These are phyloP conservation scores for Rhinichthys osculus DNA, from an alignment of 2,797 vertebrate genomes.

Conservation along the genomic window DNA sequence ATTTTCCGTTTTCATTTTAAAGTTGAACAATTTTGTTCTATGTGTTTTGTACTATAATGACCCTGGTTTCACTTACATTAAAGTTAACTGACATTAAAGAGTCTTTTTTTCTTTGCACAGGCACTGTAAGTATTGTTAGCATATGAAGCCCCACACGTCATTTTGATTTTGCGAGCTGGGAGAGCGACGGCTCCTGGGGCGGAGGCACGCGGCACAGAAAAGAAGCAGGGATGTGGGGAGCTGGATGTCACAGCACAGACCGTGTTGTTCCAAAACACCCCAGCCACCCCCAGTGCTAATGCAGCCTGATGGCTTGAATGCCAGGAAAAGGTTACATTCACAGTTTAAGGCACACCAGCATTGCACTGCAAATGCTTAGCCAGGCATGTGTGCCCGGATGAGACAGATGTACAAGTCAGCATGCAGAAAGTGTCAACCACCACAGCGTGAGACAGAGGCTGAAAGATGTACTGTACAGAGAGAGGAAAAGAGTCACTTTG, in stretches of 20 bases:
- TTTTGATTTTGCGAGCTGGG: slow-evolving; percentile 45
- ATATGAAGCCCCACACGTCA: slow-evolving; percentile 42
- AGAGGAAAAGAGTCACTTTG: slow-evolving; percentile 10
- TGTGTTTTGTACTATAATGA: not conserved
- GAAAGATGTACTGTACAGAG: not conserved
- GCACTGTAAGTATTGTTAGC: slow-evolving; percentile 2
- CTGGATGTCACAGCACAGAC: slow-evolving; percentile 41
- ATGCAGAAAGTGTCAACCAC: slow-evolving; percentile 55
- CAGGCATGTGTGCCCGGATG: slow-evolving; percentile 60
- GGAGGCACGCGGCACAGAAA: not conserved
- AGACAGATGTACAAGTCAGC: slow-evolving; percentile 58
- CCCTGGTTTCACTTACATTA: not conserved
- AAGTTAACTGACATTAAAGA: not conserved
- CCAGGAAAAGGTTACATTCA: slow-evolving; percentile 65
- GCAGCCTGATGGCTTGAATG: slow-evolving; percentile 58
- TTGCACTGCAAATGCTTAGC: slow-evolving; percentile 58
- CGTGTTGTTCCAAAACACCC: slow-evolving; percentile 40
- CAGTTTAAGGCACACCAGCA: slow-evolving; percentile 60
- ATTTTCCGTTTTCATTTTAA: not conserved
- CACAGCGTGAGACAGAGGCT: slow-evolving; percentile 15
- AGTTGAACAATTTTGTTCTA: no score
- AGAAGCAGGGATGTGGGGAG: slow-evolving; percentile 19
- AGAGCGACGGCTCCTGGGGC: slow-evolving; percentile 40
- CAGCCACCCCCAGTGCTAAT: slow-evolving; percentile 54
- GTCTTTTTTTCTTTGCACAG: not conserved